Evolutionary conservation across 2,797 vertebrate species (phyloP), one percentile per base, ranked within the genome.

Genomic region (Tokudaia muenninki): DNA sequence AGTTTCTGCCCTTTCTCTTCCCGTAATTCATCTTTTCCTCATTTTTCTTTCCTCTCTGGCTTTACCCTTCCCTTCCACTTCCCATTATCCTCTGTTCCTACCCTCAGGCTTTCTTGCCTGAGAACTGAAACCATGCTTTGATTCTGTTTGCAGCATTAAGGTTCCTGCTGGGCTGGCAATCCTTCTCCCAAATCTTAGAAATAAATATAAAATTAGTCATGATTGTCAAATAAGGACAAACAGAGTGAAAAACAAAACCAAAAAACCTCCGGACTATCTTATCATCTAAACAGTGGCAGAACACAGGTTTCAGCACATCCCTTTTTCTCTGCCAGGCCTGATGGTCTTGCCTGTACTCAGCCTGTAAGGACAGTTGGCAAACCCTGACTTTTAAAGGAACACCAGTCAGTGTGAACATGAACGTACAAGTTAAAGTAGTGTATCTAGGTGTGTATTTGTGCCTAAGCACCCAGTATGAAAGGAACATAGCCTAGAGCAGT

Each of bases 1-100:
- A 90, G 70, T 87, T 96, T 91, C 94, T 92, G 82, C 92, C 81
- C 94, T 97, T 94, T 87, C 87, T 89, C 5, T 29, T 95, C 93
- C 87, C 1, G 0, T 93, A 97, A 87, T 83, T 90, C 63, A 91
- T 75, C 90, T 97, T 95, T 88, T 88, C 97, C 97, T 47, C 26
- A 10, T 90, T 67, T 86, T 79, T 79, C 79, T 75, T 82, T 7
- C 94, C 10, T 78, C 77, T 92, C 92, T 97, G 93, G 92, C 83
- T 97, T 37, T 75, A 26, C 61, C 90, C 4, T 78, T 37, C 94
- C 80, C 50, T 72, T 34, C 41, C 83, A 55, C 75, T 97, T 83
- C 82, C 87, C 41, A 59, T 96, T 96, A 94, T 81, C 67, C 50
- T 77, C n/a, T 37, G 82, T 93, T 94, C 92, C 91, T 94, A 61